Evolutionary conservation across 2,113 vertebrate species (phyloP).

Genomic region (Notechis scutatus): DNA sequence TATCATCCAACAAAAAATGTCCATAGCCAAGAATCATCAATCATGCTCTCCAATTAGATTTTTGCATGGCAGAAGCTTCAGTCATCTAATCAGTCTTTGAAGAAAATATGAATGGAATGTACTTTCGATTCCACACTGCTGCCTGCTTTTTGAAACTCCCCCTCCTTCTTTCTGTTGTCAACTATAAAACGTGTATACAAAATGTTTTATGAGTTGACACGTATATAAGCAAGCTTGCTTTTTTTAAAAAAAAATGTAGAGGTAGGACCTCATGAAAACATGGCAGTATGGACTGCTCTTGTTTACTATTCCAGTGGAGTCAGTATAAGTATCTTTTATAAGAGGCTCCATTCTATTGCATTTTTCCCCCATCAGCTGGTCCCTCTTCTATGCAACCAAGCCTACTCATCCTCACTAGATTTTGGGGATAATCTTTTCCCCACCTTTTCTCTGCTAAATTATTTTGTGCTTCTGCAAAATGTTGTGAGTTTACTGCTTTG

Average conservation of each 20-base stretch:
- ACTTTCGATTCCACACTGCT: no score
- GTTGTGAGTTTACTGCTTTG: not conserved
- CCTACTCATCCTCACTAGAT: not conserved
- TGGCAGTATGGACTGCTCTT: not conserved
- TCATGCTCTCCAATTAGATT: no score
- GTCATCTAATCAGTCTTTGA: no score
- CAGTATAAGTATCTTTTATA: not conserved
- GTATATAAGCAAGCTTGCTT: conserved; percentile 10
- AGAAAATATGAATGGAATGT: no score
- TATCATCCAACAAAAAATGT: no score
- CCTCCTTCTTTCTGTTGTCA: no score
- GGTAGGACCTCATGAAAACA: not conserved
- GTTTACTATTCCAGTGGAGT: not conserved
- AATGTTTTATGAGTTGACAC: no score
- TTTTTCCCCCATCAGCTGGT: not conserved
- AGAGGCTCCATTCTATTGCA: not conserved
- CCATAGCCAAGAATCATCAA: no score
- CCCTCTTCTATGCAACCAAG: not conserved
- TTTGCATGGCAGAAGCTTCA: no score
- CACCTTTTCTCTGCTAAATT: not conserved
- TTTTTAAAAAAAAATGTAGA: conserved; percentile 1
- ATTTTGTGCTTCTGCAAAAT: not conserved
- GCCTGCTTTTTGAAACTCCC: no score
- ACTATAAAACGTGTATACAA: no score
- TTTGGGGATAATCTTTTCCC: not conserved